phyloP scores from a whole-genome alignment of 2,113 vertebrate species.

The Talpa occidentalis region DNA sequence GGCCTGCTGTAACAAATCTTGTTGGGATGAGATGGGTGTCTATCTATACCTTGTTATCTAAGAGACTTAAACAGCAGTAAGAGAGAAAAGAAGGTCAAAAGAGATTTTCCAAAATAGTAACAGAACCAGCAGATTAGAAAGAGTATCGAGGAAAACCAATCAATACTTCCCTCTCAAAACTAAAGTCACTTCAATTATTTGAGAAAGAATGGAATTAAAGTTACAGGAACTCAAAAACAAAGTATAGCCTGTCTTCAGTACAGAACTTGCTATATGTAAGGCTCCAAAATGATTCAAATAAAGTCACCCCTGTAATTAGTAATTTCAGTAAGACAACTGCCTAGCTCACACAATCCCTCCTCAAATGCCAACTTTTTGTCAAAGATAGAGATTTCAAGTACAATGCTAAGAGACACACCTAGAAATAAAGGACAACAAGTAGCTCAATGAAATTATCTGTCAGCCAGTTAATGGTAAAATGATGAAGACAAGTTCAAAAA shows the following conservation, averaged over 20 bases:
- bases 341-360: neutral
- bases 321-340: conserved; percentile 21
- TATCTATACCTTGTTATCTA: conserved; percentile 50
- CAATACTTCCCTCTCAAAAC: neutral
- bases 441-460: neutral
- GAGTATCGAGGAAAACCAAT: conserved; percentile 48
- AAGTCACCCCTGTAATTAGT: neutral
- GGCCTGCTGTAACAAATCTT: neutral
- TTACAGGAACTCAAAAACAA: neutral
- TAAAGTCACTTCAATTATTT: neutral
- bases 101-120: conserved; percentile 75
- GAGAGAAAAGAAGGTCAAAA: conserved; percentile 54
- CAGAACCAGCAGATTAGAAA: conserved; percentile 58
- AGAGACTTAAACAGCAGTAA: conserved; percentile 54
- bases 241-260: neutral
- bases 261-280: neutral
- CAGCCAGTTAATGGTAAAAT: conserved; percentile 34
- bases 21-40: neutral
- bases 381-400: neutral
- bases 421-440: conserved; percentile 15
- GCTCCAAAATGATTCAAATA: neutral
- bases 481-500: conserved; percentile 27
- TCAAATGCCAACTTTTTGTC: conserved; percentile 27
- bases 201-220: conserved; percentile 4
- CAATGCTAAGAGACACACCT: neutral